Evolutionary conservation across 2,797 vertebrate species (phyloP).

Genomic region (Phoebastria nigripes): DNA sequence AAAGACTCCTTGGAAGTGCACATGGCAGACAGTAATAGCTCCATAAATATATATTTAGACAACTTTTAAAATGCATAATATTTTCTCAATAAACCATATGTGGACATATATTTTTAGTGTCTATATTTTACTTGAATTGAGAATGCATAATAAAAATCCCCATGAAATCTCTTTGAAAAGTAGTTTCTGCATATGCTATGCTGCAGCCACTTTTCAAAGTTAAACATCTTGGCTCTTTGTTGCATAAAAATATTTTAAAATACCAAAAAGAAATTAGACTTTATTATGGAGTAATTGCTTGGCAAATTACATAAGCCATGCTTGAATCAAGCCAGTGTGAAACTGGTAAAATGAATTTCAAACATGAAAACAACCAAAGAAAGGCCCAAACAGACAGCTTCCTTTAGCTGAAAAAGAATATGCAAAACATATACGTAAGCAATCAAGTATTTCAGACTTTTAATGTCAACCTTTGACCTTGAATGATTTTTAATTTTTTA

Average conservation of each 20-base stretch:
- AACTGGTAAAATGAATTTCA: slow-evolving; percentile 49
- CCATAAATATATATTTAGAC: slow-evolving; percentile 65
- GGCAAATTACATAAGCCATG: slow-evolving; percentile 63
- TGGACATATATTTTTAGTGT: slow-evolving; percentile 63
- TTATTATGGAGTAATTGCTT: slow-evolving; percentile 66
- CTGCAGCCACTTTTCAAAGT: slow-evolving; percentile 47
- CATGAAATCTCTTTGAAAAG: slow-evolving; percentile 48
- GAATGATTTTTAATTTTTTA: slow-evolving; percentile 51
- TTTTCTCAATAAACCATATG: slow-evolving; percentile 72
- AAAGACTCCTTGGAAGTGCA: slow-evolving; percentile 6
- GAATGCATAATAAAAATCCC: slow-evolving; percentile 54
- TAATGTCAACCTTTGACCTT: slow-evolving; percentile 57
- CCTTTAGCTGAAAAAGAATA: background rate
- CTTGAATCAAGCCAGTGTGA: slow-evolving; percentile 62
- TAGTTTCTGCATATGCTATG: slow-evolving; percentile 49
- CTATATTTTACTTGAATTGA: slow-evolving; percentile 62
- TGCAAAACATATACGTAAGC: slow-evolving; percentile 46
- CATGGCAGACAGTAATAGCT: slow-evolving; percentile 35
- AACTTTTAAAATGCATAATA: slow-evolving; percentile 66
- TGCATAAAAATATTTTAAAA: slow-evolving; percentile 66
- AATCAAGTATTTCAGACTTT: slow-evolving; percentile 29
- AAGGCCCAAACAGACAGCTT: slow-evolving; percentile 8
- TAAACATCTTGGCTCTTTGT: slow-evolving; percentile 40
- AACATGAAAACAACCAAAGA: slow-evolving; percentile 36
- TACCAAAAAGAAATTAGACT: slow-evolving; percentile 61